Evolutionary conservation across 2,888 invertebrate genomes (phyloP), one percentile per base, ranked within the genome.

Genomic region (Diabrotica balteata): DNA sequence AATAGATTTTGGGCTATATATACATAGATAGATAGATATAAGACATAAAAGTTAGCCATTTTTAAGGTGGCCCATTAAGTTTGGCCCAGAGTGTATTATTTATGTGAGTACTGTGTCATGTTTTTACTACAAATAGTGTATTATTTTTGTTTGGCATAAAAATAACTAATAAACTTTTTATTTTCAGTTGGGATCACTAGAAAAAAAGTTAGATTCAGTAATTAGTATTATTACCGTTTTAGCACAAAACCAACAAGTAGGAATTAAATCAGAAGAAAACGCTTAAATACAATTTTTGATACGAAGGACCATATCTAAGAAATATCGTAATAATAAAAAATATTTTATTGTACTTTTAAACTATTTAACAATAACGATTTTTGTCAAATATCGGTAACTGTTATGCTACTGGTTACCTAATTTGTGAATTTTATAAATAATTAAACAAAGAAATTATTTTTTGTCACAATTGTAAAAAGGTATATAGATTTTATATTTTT

Each of bases 161-260:
- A 32, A 32, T 32, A 32, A 32, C 47, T 9, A 47, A 47, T 50
- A 10, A 45, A 45, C 17, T 47, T 55, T 71, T 65, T 73, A 65
- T 71, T 84, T 85, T 52, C 84, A 90, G 88, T 80, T 90, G 75
- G 85, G 86, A 63, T 81, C 86, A 65, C 86, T 90, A 86, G 89
- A 90, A 77, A 88, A 88, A 78, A 90, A 90, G 80, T 75, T 90
- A 72, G 90, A 90, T 78, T 86, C 88, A 74, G 82, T 89, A 64
- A 84, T 88, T 55, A 86, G 87, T 76, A 85, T 90, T 58, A 82
- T 90, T 69, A 88, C 88, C 78, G 85, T 87, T 53, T 79, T 90
- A 74, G 85, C 87, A 72, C 86, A 87, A 83, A 88, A 87, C 77
- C 86, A 86, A 76, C 87, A 86, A 78, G 85, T 86, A 76, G 83